Conservation (phyloP, 2,797 vertebrate genomes). For the Sorex maritimensis region DNA sequence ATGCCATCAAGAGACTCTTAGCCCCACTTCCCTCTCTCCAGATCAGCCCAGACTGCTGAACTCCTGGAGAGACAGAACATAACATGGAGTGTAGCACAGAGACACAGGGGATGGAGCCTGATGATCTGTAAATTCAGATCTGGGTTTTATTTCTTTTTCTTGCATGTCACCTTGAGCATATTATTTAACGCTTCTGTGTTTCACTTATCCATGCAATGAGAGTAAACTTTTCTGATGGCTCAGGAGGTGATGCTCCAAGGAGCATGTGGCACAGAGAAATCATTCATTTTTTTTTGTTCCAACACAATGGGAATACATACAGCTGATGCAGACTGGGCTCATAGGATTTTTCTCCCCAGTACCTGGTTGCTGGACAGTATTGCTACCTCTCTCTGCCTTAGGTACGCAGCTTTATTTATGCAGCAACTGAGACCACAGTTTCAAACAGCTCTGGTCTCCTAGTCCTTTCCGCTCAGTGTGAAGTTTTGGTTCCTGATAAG, state of each 20-base stretch:
- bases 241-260: background rate
- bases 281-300: background rate
- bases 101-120: background rate
- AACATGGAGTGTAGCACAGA: background rate
- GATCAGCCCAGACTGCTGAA: background rate
- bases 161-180: background rate
- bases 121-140: background rate
- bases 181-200: background rate
- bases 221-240: background rate
- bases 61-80: background rate
- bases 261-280: background rate
- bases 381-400: background rate
- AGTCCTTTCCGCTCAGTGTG: background rate
- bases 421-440: background rate
- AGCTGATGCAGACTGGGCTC: background rate
- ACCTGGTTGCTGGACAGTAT: background rate
- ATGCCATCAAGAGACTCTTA: background rate
- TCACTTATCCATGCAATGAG: background rate
- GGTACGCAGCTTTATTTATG: background rate
- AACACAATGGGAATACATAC: background rate
- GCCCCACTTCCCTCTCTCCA: background rate
- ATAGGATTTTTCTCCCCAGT: background rate
- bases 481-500: background rate
- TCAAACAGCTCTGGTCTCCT: too few relatives aligned
- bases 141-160: background rate